Conservation (phyloP, 2,797 vertebrate genomes). For the Acipenser oxyrinchus region DNA sequence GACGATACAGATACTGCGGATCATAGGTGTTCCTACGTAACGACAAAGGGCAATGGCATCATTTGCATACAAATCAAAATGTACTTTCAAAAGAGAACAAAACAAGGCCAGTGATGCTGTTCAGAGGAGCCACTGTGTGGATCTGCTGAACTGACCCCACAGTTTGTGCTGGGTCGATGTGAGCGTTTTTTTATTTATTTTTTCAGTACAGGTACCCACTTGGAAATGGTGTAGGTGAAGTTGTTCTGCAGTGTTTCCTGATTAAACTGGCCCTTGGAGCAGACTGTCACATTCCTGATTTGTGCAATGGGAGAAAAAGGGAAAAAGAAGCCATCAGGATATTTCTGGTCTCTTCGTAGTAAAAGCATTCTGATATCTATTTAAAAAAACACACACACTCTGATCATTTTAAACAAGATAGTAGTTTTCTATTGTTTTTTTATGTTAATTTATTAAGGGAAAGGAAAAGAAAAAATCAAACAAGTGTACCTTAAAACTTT, state of each 20-base stretch:
- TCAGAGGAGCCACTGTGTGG: too few species aligned
- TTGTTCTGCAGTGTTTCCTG: slow-evolving; percentile 16
- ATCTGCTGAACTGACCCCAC: too few species aligned
- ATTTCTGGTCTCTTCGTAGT: not conserved
- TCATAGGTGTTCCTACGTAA: slow-evolving; percentile 16
- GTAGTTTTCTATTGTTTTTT: too few species aligned
- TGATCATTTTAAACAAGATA: too few species aligned
- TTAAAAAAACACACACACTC: too few species aligned
- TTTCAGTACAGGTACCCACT: slow-evolving; percentile 2
- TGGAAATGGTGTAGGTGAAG: slow-evolving; percentile 19
- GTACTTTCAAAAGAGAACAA: not conserved
- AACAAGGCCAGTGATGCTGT: not conserved
- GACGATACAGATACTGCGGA: slow-evolving; percentile 5
- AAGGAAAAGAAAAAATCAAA: not conserved
- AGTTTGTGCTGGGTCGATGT: too few species aligned
- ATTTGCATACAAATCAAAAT: not conserved
- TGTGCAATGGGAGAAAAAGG: not conserved
- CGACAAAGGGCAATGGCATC: too few species aligned
- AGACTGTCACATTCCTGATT: slow-evolving; percentile 12
- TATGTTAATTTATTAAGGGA: not conserved
- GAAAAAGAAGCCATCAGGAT: not conserved
- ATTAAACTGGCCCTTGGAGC: slow-evolving; percentile 10
- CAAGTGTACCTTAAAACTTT: slow-evolving; percentile 11
- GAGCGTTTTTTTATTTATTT: too few species aligned
- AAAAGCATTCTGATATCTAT: not conserved